These are phyloP conservation scores for Mormyrus iriodes DNA, from an alignment of 2,113 vertebrate species.

Conservation along the genomic window DNA sequence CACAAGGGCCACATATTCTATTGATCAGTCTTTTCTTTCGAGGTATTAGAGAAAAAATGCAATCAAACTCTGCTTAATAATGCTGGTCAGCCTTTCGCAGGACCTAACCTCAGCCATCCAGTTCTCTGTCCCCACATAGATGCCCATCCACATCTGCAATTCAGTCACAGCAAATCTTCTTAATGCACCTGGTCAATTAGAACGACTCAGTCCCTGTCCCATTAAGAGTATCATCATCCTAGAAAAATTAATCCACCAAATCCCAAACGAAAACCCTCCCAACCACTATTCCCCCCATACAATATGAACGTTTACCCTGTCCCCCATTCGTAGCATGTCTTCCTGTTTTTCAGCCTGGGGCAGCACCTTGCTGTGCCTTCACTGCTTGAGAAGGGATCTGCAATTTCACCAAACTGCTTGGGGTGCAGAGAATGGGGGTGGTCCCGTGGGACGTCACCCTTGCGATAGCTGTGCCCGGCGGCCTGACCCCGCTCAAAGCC, in stretches of 20 bases:
- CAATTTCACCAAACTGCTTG: not conserved
- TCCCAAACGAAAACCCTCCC: not conserved
- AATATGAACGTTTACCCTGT: not conserved
- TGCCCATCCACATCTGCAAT: not conserved
- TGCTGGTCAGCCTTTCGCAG: not conserved
- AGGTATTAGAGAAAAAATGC: not conserved
- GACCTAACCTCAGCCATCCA: not conserved
- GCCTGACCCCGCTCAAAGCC: not conserved
- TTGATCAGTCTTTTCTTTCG: not conserved
- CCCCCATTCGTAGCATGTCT: slow-evolving; percentile 4
- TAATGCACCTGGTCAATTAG: slow-evolving; percentile 11
- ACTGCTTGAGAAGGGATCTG: not conserved
- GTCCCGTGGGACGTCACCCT: not conserved
- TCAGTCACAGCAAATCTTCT: not conserved
- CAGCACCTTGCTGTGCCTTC: not conserved
- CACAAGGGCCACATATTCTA: not conserved
- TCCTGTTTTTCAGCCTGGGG: not conserved
- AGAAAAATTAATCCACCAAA: not conserved
- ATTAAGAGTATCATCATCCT: not conserved
- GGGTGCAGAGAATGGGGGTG: not conserved
- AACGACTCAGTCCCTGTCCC: not conserved
- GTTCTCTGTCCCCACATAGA: not conserved
- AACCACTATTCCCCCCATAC: not conserved
- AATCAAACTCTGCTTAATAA: not conserved
- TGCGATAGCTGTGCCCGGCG: not conserved